Evolutionary conservation across 2,113 vertebrate genomes (phyloP).

Genomic region (Brachypteracias leptosomus): DNA sequence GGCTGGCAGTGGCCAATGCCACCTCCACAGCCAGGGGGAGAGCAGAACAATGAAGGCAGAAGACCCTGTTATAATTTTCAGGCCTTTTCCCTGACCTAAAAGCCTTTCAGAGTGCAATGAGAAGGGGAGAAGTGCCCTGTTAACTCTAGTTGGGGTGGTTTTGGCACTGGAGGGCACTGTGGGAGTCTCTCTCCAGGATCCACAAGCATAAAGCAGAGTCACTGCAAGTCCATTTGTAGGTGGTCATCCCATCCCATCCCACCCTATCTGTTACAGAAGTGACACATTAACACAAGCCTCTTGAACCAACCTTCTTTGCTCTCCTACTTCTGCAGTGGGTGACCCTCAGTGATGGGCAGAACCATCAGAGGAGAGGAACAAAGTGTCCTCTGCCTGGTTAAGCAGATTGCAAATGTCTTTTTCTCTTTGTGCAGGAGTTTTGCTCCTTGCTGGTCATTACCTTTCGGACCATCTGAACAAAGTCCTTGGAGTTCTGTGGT

Average conservation of each 20-base stretch:
- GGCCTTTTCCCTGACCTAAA: background rate
- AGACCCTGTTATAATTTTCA: background rate
- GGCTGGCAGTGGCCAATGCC: background rate
- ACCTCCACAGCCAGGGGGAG: background rate
- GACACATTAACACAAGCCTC: background rate
- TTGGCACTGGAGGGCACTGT: background rate
- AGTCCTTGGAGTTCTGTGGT: slow-evolving; percentile 96
- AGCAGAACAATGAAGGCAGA: background rate
- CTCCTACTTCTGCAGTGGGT: background rate
- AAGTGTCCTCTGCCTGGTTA: background rate
- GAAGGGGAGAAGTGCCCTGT: background rate
- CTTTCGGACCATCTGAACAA: slow-evolving; percentile 98
- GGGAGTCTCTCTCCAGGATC: background rate
- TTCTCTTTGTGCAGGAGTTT: background rate
- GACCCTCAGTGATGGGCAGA: background rate
- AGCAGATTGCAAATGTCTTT: background rate
- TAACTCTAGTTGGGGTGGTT: background rate
- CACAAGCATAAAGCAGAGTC: too few relatives aligned
- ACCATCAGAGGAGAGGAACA: background rate
- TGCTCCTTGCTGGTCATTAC: slow-evolving; percentile 64
- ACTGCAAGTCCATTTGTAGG: background rate
- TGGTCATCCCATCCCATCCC: background rate
- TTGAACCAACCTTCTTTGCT: background rate
- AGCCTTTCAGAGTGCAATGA: background rate
- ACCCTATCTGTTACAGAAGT: background rate